phyloP scores from a whole-genome alignment of 2,888 invertebrate genomes.

The Drosophila heteroneura region DNA sequence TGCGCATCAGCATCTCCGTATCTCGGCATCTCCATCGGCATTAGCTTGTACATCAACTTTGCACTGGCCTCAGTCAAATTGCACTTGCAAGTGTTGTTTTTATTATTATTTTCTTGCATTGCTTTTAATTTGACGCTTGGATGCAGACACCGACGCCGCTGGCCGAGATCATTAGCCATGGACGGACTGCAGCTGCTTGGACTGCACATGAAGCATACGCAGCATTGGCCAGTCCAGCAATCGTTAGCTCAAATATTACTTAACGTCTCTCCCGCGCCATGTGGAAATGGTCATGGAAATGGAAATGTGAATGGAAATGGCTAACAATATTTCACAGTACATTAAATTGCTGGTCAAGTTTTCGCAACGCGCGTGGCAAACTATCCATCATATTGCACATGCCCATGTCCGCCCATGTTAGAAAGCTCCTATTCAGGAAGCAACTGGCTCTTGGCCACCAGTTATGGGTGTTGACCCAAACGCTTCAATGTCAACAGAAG shows the following conservation, averaged over 20 bases:
- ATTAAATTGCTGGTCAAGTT: slow-evolving; percentile 53
- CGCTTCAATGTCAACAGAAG: slow-evolving; percentile 38
- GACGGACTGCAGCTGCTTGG: slow-evolving; percentile 37
- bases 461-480: slow-evolving; percentile 13
- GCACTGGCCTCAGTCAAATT: slow-evolving; percentile 36
- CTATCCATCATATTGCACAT: slow-evolving; percentile 46
- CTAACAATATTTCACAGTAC: slow-evolving; percentile 62
- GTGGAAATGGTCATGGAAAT: slow-evolving; percentile 22
- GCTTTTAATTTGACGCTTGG: slow-evolving; percentile 65
- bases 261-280: slow-evolving; percentile 29
- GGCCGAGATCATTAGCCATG: slow-evolving; percentile 54
- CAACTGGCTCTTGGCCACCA: slow-evolving; percentile 33
- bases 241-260: slow-evolving; percentile 36
- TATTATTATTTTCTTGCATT: slow-evolving; percentile 8
- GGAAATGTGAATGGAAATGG: slow-evolving; percentile 34
- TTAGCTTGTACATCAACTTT: slow-evolving; percentile 22
- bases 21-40: slow-evolving; percentile 13
- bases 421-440: slow-evolving; percentile 43
- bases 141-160: slow-evolving; percentile 41
- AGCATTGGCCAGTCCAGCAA: slow-evolving; percentile 19
- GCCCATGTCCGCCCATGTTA: slow-evolving; percentile 8
- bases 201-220: slow-evolving; percentile 58
- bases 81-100: slow-evolving; percentile 52
- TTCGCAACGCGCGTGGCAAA: slow-evolving; percentile 33
- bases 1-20: slow-evolving; percentile 40